Base-by-base conservation (phyloP, 2,113 vertebrate genomes). In the Nannospalax galili region DNA sequence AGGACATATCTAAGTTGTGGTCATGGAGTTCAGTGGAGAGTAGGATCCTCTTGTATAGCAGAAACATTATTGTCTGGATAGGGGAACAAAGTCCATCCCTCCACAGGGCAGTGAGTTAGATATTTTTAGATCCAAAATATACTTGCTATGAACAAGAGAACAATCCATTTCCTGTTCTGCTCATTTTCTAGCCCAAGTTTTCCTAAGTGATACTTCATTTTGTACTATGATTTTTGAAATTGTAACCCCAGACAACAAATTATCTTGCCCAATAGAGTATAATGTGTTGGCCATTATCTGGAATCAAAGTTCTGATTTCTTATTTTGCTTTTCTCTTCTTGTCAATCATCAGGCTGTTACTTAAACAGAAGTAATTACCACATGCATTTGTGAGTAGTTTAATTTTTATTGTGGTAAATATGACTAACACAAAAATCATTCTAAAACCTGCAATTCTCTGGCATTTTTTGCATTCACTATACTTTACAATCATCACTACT, bases 1-100 rank as follows among this genome's bases (percentile, higher is more conserved):
- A 65, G 2, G 0, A 0, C 0, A 52, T 14, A 11, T 72, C 22
- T 91, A 16, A n/a, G 4, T 16, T 65, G 10, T 16, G 20, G 9
- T 42, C 40, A 24, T 20, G 35, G 14, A 60, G 15, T 52, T 73
- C 26, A 62, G 9, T 73, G 30, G 10, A 84, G 30, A 86, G 73
- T n/a, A n/a, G n/a, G n/a, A n/a, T n/a, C n/a, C n/a, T n/a, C n/a
- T n/a, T 40, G 24, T 19, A 95, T 12, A 79, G 1, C 12, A 74
- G 40, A 79, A 6, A 12, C 35, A 4, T 42, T 74, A 1, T 42
- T 24, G 37, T 92, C 32, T 35, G 37, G 2, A 42, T 3, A 56
- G 78, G 4, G 4, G 28, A 88, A 48, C 1, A 48, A 45, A 58
- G 5, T 19, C 40, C 56, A 37, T 69, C 37, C 4, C 3, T 58